Conservation (phyloP, 1,140 invertebrate genomes). For the Bombus impatiens region DNA sequence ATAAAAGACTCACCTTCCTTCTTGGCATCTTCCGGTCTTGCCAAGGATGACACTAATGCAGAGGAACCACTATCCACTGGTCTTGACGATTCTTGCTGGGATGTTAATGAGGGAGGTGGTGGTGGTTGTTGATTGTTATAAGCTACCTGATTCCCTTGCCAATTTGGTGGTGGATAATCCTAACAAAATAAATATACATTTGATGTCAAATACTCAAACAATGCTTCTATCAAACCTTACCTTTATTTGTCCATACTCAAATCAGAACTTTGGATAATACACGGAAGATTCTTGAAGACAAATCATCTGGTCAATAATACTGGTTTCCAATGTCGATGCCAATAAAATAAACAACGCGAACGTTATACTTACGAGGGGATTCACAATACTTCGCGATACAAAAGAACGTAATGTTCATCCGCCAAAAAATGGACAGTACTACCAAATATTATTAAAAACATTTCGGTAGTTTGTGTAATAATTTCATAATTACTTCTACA, state of each 20-base stretch:
- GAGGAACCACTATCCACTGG: conserved; percentile 70
- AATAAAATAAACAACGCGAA: conserved; percentile 69
- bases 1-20: conserved; percentile 77
- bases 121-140: conserved; percentile 78
- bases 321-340: conserved; percentile 66
- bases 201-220: conserved; percentile 45
- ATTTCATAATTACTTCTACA: conserved; percentile 20
- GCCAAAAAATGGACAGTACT: conserved; percentile 11
- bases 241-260: conserved; percentile 68
- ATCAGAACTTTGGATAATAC: conserved; percentile 70
- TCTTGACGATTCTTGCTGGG: conserved; percentile 69
- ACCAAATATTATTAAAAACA: conserved; percentile 52
- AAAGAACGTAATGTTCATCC: conserved; percentile 43
- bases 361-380: conserved; percentile 69
- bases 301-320: conserved; percentile 68
- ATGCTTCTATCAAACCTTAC: conserved; percentile 71
- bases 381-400: conserved; percentile 47
- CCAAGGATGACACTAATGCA: conserved; percentile 64
- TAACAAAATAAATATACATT: conserved; percentile 70
- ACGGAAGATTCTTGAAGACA: conserved; percentile 68
- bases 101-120: conserved; percentile 67
- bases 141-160: conserved; percentile 77
- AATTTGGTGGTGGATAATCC: conserved; percentile 79
- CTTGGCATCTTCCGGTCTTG: conserved; percentile 79
- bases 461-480: conserved; percentile 1